Percentiles rank a stretch among this genome's conserved stretches.
phyloP scores from a whole-genome alignment of 2,888 invertebrate genomes.

The Eilema sororculum region DNA sequence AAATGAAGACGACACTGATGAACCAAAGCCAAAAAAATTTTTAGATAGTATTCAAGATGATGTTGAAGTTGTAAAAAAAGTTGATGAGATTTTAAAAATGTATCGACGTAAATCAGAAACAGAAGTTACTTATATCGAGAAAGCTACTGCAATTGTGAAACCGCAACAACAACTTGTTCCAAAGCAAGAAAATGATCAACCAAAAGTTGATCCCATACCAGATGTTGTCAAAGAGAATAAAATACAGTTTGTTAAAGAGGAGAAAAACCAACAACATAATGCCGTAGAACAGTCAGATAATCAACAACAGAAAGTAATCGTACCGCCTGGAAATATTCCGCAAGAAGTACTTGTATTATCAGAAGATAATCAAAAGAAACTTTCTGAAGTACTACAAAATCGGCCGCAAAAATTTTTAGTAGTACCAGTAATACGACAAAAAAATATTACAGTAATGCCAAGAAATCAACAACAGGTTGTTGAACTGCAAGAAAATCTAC shows the following conservation, averaged over 20 bases:
- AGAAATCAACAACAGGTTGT: neutral
- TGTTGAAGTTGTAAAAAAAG: neutral
- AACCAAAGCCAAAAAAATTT: neutral
- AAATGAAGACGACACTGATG: neutral
- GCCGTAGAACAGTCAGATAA: neutral
- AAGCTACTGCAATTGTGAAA: neutral
- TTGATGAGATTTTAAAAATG: neutral
- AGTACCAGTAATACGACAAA: neutral
- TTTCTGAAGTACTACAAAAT: neutral
- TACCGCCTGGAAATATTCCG: neutral
- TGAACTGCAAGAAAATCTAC: neutral
- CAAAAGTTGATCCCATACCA: neutral
- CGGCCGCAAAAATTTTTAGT: neutral
- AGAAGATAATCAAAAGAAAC: neutral
- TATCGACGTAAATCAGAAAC: neutral
- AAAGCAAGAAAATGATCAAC: neutral
- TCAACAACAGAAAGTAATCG: neutral
- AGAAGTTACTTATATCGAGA: neutral
- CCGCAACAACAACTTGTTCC: neutral
- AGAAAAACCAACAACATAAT: neutral
- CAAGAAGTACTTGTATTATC: neutral
- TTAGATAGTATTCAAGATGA: neutral
- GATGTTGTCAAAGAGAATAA: neutral
- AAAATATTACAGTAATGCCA: neutral
- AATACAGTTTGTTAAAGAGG: neutral